These are phyloP conservation scores for Drosophila rhopaloa DNA, from an alignment of 1,140 invertebrate genomes.

Conservation along the genomic window DNA sequence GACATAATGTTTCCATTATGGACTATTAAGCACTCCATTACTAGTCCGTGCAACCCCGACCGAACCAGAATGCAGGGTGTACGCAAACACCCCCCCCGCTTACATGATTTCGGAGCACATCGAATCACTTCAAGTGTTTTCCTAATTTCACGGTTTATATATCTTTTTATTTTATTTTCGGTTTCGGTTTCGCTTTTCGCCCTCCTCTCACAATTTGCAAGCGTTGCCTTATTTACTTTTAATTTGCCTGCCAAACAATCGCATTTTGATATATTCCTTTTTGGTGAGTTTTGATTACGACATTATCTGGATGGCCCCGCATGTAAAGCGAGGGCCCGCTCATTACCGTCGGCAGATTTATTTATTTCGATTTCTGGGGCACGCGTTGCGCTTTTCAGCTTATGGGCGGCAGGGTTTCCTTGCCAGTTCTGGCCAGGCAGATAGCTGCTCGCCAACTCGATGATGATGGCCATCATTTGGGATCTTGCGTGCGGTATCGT, in stretches of 20 bases:
- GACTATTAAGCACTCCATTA: constrained; percentile 49
- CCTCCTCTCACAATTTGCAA: constrained; percentile 20
- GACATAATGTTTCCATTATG: constrained; percentile 53
- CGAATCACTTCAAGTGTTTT: constrained; percentile 80
- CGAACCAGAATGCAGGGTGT: neutral
- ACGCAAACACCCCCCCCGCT: constrained; percentile 14
- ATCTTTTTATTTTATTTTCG: constrained; percentile 50
- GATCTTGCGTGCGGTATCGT: constrained; percentile 62
- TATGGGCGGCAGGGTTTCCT: constrained; percentile 28
- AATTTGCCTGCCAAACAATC: constrained; percentile 74
- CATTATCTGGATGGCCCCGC: constrained; percentile 26
- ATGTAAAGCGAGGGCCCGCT: constrained; percentile 31
- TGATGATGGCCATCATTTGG: constrained; percentile 56
- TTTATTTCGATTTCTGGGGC: constrained; percentile 61
- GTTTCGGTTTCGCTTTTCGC: neutral
- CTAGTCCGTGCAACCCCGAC: constrained; percentile 9
- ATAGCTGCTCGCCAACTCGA: constrained; percentile 6
- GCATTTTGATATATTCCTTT: constrained; percentile 51
- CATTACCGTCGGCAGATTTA: constrained; percentile 56
- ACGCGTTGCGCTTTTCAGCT: constrained; percentile 62
- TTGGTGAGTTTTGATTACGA: constrained; percentile 53
- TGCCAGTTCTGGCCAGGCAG: constrained; percentile 2
- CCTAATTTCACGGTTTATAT: constrained; percentile 74
- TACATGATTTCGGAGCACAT: constrained; percentile 31
- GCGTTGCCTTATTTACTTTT: constrained; percentile 78